Base-by-base conservation (phyloP, 2,888 invertebrate genomes). In the Galerucella pusilla region DNA sequence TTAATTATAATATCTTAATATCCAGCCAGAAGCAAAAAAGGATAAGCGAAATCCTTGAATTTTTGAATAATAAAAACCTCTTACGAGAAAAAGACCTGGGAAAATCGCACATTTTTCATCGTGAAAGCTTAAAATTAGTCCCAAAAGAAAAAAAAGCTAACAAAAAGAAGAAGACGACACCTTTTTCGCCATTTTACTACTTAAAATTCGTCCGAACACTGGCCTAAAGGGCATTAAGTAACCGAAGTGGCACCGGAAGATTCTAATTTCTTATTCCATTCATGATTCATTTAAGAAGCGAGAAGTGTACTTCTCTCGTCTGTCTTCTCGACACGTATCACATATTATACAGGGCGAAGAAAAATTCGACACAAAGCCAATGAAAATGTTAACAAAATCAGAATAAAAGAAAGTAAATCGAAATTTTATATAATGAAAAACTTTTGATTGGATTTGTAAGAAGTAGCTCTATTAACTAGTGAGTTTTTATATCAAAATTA, bases 211-310 rank as follows among this genome's bases (percentile, higher is more conserved):
- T 16, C 16, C 64, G 45, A 9, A 49, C 64, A 45, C 64, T 45
- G 42, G 64, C 64, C 64, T 46, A 65, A 20, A 20, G 64, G 64
- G 64, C 46, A 65, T 65, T 65, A 69, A 71, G 71, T 54, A 71
- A 64, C 61, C 64, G 71, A 71, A 57, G 54, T 35, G 46, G n/a
- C 52, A 71, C 71, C 71, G 71, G 71, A 71, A 71, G 71, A 54
- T 63, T 71, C 64, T 71, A 71, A 71, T 71, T 71, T 71, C 71
- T 71, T 71, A 71, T 71, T 71, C 71, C 63, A 71, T 71, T 71
- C 71, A 71, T 71, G 71, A 71, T 70, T 71, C 63, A 63, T 49
- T 71, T 71, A 63, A 54, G 71, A 63, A 71, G 71, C 71, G 63
- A 71, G 28, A 25, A 63, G 16, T 63, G 49, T 63, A 28, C 52